phyloP scores from a whole-genome alignment of 2,113 vertebrate species.

The Neogobius melanostomus region DNA sequence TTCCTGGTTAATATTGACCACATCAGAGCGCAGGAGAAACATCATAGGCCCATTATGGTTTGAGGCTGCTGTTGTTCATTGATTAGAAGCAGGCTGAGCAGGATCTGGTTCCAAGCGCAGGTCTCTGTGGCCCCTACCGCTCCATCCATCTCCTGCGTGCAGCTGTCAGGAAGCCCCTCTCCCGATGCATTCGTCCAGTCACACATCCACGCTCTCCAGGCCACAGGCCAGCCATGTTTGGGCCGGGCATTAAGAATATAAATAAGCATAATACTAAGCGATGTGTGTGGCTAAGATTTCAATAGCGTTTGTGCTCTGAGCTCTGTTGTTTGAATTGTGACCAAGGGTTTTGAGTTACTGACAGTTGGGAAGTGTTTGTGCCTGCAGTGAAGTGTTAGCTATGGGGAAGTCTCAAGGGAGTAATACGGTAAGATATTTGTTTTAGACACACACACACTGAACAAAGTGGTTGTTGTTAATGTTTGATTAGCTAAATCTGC shows the following conservation, averaged over 20 bases:
- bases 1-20: conserved; percentile 2
- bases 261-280: conserved; percentile 20
- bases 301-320: neutral
- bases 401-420: too few species aligned
- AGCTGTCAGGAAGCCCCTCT: conserved; percentile 14
- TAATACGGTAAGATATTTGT: too few species aligned
- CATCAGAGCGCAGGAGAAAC: conserved; percentile 9
- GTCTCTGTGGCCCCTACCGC: neutral
- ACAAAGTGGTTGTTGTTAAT: too few species aligned
- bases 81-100: conserved; percentile 10
- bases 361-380: neutral
- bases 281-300: neutral
- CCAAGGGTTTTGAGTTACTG: neutral
- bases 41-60: neutral
- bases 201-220: conserved; percentile 26
- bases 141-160: conserved; percentile 18
- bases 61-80: neutral
- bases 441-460: too few species aligned
- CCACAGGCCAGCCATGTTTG: conserved; percentile 22
- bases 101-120: conserved; percentile 14
- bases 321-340: neutral
- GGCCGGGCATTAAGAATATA: conserved; percentile 7
- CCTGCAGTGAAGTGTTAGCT: neutral
- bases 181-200: conserved; percentile 20
- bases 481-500: too few species aligned